Percentiles rank a stretch among this genome's conserved stretches.
phyloP scores from a whole-genome alignment of 2,113 vertebrate species.

The Aphyosemion australe region DNA sequence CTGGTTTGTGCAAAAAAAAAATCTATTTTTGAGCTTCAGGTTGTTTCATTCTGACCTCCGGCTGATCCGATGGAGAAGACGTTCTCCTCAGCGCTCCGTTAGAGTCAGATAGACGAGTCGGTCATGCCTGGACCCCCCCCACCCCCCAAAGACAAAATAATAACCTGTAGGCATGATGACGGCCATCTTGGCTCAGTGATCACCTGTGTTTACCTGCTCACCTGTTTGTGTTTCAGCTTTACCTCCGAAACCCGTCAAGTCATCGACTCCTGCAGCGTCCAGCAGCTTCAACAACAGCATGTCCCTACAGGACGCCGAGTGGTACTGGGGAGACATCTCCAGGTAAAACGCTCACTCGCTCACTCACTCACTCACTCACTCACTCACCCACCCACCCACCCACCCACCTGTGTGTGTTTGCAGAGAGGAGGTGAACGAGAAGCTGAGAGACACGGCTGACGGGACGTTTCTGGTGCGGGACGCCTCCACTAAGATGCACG shows the following conservation, averaged over 20 bases:
- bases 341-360: constrained; percentile 59
- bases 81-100: too few species aligned
- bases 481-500: constrained; percentile 98
- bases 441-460: constrained; percentile 95
- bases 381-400: background rate
- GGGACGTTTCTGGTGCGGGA: constrained; percentile 97
- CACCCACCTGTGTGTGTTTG: background rate
- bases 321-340: constrained; percentile 99
- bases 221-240: constrained; percentile 79
- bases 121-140: too few species aligned
- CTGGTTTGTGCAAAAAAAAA: too few species aligned
- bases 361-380: background rate
- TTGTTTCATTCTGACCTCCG: too few species aligned
- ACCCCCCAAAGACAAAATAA: too few species aligned
- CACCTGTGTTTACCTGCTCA: too few species aligned
- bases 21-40: too few species aligned
- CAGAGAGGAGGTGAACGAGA: constrained; percentile 99
- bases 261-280: constrained; percentile 81
- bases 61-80: too few species aligned
- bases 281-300: constrained; percentile 96
- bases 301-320: constrained; percentile 96
- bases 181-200: too few species aligned
- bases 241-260: constrained; percentile 94
- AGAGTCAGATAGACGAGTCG: too few species aligned
- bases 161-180: too few species aligned